phyloP scores from a whole-genome alignment of 2,888 invertebrate genomes.

The Erynnis tages region DNA sequence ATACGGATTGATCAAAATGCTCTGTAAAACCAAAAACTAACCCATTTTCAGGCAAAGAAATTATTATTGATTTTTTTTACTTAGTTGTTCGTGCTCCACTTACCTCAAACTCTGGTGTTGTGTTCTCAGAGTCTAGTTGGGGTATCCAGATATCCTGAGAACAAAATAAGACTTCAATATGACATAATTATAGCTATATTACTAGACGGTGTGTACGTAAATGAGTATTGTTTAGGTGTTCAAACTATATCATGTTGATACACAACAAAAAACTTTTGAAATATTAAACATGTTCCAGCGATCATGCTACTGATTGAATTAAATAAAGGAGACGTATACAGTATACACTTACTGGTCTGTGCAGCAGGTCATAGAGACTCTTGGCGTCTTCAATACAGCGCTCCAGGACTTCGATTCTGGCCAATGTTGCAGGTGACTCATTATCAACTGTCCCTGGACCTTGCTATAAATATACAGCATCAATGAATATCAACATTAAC shows the following conservation, averaged over 20 bases:
- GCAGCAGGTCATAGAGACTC: background rate
- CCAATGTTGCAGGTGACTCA: conserved; percentile 45
- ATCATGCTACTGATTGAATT: background rate
- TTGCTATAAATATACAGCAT: too few species aligned
- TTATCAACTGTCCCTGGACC: conserved; percentile 54
- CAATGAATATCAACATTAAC: too few species aligned
- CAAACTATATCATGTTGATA: too few species aligned
- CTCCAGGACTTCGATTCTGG: conserved; percentile 54
- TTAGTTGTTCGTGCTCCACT: too few species aligned
- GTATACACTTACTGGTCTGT: background rate
- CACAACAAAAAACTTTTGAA: too few species aligned
- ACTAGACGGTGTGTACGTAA: too few species aligned
- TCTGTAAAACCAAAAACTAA: too few species aligned
- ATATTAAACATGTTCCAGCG: too few species aligned
- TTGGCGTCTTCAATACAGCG: conserved; percentile 55
- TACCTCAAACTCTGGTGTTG: background rate
- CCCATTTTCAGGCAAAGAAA: background rate
- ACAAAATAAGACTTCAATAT: too few species aligned
- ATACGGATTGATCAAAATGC: too few species aligned
- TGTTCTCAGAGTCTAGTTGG: background rate
- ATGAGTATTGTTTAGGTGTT: too few species aligned
- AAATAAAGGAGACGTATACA: background rate
- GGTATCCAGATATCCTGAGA: background rate
- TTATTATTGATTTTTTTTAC: background rate
- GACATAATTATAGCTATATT: too few species aligned